Base-by-base conservation (phyloP, 2,888 invertebrate genomes). In the Chaetogeoica ovagalla region DNA sequence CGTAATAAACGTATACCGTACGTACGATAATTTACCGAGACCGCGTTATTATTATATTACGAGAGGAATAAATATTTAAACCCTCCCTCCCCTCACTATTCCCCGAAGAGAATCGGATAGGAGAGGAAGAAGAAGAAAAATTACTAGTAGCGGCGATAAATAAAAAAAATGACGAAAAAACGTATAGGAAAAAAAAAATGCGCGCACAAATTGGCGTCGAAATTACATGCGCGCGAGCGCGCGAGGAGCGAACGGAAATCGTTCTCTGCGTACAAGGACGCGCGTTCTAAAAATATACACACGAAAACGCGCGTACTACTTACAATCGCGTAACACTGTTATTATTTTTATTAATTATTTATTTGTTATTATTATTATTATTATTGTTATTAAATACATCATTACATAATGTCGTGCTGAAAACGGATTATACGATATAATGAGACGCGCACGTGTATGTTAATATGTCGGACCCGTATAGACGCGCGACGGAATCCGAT, bases 281-380 rank as follows among this genome's bases (percentile, higher is more conserved):
- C 30, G 30, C 30, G 70, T 79, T 71, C 55, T 79, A 79, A 70
- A 79, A 79, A 79, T 70, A 72, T 39, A 30, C 30, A 66, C 57
- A 30, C 23, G 69, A 9, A 52, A 60, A 69, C 60, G 30, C 7
- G 11, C 37, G 57, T 48, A 48, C 48, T 48, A 48, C 48, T 48
- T 48, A 48, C 48, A 48, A 48, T 9, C 48, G 43, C 43, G 43
- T 7, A 9, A 43, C 48, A 30, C 4, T 30, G 4, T 30, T 30
- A 30, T 30, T 30, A 2, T 30, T 30, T 30, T 30, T 30, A 30
- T 30, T 30, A 30, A 30, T 30, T 30, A 30, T 30, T 30, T 4
- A 30, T 30, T n/a, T 4, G 30, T 30, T 30, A 30, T 30, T 30
- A 30, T 2, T 30, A 4, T 30, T 30, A 30, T 30, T n/a, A n/a